phyloP scores from a whole-genome alignment of 2,113 vertebrate species.

The Phoenicopterus ruber region DNA sequence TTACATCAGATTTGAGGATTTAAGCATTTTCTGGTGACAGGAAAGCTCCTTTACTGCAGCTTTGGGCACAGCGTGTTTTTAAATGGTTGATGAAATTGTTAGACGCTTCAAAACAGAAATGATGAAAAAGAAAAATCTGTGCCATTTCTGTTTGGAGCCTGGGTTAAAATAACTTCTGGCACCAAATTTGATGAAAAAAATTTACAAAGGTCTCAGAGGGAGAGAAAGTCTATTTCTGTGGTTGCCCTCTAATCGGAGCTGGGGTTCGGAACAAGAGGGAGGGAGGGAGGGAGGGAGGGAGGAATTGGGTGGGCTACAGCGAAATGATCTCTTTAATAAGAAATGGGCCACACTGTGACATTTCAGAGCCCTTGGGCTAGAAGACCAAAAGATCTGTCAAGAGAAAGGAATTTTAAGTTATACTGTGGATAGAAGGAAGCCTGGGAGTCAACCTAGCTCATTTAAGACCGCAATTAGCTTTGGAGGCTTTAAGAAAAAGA shows the following conservation, averaged over 20 bases:
- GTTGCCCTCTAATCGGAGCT: not conserved
- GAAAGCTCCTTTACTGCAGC: not conserved
- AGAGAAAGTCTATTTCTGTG: not conserved
- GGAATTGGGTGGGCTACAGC: not conserved
- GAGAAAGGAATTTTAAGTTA: slow-evolving; percentile 47
- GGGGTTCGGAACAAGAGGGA: not conserved
- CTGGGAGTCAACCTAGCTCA: not conserved
- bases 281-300: not conserved
- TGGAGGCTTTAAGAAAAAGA: slow-evolving; percentile 11
- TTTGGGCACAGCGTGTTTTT: not conserved
- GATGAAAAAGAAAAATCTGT: not conserved
- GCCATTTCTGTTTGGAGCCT: not conserved
- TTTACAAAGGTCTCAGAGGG: not conserved
- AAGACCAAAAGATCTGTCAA: slow-evolving; percentile 33
- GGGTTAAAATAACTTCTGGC: not conserved
- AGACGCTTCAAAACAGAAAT: not conserved
- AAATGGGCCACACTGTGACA: not conserved
- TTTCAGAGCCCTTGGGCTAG: slow-evolving; percentile 43
- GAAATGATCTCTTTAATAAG: slow-evolving; percentile 27
- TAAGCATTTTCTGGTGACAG: not conserved
- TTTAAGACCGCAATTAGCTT: not conserved
- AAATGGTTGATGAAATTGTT: not conserved
- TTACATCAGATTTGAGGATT: not conserved
- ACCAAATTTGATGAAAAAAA: not conserved
- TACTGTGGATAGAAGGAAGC: not conserved